A percentile compares a stretch with the other conserved stretches of the same genome.
Evolutionary conservation across 1,140 invertebrate genomes (phyloP).

Genomic region (Zaprionus tsacasi): DNA sequence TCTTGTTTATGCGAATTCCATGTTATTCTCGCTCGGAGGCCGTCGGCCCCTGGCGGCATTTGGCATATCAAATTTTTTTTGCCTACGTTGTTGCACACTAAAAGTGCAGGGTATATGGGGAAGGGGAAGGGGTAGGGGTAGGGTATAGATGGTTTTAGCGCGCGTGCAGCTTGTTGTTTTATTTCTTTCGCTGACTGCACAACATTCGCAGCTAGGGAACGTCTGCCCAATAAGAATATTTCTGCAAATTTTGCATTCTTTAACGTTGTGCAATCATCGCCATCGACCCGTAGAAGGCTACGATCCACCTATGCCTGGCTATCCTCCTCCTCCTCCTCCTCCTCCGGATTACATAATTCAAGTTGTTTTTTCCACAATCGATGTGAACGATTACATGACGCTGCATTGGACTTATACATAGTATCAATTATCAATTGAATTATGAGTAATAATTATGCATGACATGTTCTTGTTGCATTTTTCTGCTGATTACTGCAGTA

Average conservation of each 20-base stretch:
- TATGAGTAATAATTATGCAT: conserved; percentile 8
- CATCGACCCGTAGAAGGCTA: not conserved
- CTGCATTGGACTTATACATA: not conserved
- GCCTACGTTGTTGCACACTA: conserved; percentile 34
- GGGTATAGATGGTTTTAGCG: conserved; percentile 40
- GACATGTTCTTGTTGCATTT: not conserved
- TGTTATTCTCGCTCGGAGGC: conserved; percentile 64
- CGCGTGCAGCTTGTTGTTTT: conserved; percentile 72
- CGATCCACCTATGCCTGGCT: not conserved
- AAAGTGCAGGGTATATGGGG: not conserved
- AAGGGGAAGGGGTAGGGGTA: not conserved
- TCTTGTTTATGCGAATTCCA: conserved; percentile 67
- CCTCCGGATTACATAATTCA: conserved; percentile 36
- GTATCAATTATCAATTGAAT: conserved; percentile 3
- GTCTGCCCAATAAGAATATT: conserved; percentile 33
- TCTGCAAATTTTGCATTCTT: conserved; percentile 46
- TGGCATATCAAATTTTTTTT: conserved; percentile 60
- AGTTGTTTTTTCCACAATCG: conserved; percentile 20
- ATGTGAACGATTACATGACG: conserved; percentile 22
- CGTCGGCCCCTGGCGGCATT: conserved; percentile 63
- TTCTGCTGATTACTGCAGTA: not conserved
- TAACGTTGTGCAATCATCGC: conserved; percentile 35
- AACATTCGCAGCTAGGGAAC: conserved; percentile 27
- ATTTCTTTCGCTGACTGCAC: conserved; percentile 57
- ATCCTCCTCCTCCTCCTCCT: not conserved